Percentiles rank a stretch among this genome's conserved stretches.
phyloP scores from a whole-genome alignment of 2,113 vertebrate species.

The Ciconia maguari region DNA sequence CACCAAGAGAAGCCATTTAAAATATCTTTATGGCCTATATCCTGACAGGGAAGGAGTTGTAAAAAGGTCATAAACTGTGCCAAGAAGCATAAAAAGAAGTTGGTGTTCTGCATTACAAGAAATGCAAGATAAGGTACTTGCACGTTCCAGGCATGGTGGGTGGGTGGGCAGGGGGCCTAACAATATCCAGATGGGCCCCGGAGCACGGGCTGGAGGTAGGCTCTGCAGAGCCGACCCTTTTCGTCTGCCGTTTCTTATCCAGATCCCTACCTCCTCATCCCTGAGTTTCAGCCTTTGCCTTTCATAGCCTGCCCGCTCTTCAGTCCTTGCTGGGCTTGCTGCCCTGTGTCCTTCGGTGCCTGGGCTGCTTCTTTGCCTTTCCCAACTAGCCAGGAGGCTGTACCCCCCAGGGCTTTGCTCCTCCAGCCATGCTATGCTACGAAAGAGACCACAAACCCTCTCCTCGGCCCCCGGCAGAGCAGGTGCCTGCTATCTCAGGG shows the following conservation, averaged over 20 bases:
- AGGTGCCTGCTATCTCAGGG: not conserved
- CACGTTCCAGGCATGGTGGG: constrained; percentile 58
- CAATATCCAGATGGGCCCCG: constrained; percentile 56
- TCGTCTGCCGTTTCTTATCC: not conserved
- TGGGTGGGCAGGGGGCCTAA: constrained; percentile 56
- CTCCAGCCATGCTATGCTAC: fast-evolving
- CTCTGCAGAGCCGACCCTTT: not conserved
- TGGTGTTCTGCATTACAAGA: constrained; percentile 63
- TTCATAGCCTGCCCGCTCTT: not conserved
- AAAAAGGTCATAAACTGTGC: constrained; percentile 59
- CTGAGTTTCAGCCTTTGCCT: not conserved
- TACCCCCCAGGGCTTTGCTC: not conserved
- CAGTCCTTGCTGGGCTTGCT: not conserved
- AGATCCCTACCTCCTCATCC: fast-evolving
- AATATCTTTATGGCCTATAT: constrained; percentile 63
- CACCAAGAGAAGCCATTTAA: constrained; percentile 53
- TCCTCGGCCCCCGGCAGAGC: not conserved
- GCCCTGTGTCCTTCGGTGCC: not conserved
- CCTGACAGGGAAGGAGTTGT: constrained; percentile 57
- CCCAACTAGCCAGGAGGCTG: not conserved
- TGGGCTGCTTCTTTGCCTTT: not conserved
- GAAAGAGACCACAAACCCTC: not conserved
- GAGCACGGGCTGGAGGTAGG: not conserved
- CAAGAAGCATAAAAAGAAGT: constrained; percentile 64
- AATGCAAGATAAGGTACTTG: constrained; percentile 63